Conservation (phyloP, 2,888 invertebrate species). For the Ryuthela nishihirai region DNA sequence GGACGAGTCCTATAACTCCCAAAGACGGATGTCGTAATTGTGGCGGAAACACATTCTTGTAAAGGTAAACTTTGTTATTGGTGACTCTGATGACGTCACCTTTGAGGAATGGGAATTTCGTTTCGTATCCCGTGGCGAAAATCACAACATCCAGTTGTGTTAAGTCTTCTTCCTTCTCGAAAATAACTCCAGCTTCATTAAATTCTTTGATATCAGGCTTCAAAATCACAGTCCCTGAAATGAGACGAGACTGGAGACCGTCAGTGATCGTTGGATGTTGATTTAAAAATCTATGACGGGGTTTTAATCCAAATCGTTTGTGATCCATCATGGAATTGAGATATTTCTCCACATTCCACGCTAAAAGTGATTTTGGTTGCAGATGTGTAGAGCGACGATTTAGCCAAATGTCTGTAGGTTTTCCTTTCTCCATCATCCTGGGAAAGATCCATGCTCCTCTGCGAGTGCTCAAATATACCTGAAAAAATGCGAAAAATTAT, state of each 20-base stretch:
- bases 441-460: conserved; percentile 55
- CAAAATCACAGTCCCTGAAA: too few relatives aligned
- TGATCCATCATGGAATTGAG: conserved; percentile 49
- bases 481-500: background rate
- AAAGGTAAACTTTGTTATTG: conserved; percentile 12
- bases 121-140: conserved; percentile 40
- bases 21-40: conserved; percentile 75
- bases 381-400: conserved; percentile 19
- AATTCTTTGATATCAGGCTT: conserved; percentile 47
- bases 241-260: too few relatives aligned
- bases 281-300: conserved; percentile 47
- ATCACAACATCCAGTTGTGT: conserved; percentile 28
- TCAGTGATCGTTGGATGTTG: too few relatives aligned
- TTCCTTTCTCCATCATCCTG: conserved; percentile 51
- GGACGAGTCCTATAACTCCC: conserved; percentile 77
- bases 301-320: conserved; percentile 50
- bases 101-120: conserved; percentile 34
- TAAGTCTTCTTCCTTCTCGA: conserved; percentile 45
- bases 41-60: conserved; percentile 21
- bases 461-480: conserved; percentile 54
- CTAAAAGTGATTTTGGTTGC: conserved; percentile 9
- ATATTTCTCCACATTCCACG: conserved; percentile 13
- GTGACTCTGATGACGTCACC: conserved; percentile 10
- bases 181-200: conserved; percentile 44
- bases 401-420: conserved; percentile 47